Evolutionary conservation across 2,797 vertebrate genomes (phyloP).

Genomic region (Halcyon badia): DNA sequence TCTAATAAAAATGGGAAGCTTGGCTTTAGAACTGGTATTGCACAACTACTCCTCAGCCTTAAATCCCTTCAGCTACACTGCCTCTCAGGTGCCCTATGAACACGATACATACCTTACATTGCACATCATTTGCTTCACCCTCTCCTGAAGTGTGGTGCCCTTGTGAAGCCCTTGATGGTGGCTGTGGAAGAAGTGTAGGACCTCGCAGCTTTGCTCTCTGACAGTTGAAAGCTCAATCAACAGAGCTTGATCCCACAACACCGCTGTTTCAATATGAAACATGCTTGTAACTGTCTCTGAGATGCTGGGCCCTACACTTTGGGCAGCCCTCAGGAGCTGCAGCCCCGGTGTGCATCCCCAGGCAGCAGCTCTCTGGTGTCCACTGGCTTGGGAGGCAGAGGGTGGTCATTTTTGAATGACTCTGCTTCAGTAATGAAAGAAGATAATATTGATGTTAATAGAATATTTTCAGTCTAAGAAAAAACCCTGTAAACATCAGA

Average conservation of each 20-base stretch:
- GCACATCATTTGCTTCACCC: neutral
- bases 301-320: neutral
- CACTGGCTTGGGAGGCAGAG: rapidly evolving
- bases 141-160: neutral
- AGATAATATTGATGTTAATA: neutral
- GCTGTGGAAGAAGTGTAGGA: neutral
- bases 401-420: neutral
- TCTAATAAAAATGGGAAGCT: neutral
- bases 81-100: neutral
- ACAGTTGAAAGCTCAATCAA: neutral
- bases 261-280: neutral
- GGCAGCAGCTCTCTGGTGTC: neutral
- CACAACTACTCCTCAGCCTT: neutral
- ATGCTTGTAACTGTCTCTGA: neutral
- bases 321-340: neutral
- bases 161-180: neutral
- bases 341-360: neutral
- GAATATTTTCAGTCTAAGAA: neutral
- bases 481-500: neutral
- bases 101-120: rapidly evolving
- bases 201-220: neutral
- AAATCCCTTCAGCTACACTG: neutral
- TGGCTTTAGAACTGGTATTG: neutral
- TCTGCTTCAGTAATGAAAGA: neutral
- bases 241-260: neutral